A percentile compares a stretch with the other conserved stretches of the same genome.
These are phyloP conservation scores for Apeltes quadracus DNA, from an alignment of 2,113 vertebrate species.

Conservation along the genomic window DNA sequence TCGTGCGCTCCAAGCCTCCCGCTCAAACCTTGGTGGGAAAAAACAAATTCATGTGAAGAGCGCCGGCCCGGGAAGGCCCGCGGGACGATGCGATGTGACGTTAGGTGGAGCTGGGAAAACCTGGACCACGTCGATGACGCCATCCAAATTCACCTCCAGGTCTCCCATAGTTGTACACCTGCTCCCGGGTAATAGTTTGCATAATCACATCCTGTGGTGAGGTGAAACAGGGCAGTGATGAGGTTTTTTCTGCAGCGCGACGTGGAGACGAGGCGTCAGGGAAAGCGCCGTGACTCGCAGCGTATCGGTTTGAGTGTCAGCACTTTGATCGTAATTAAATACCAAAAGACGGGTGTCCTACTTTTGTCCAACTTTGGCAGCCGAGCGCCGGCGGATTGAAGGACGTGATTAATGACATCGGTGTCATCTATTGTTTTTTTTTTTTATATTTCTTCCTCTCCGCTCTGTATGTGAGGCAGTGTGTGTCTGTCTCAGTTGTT, in stretches of 20 bases:
- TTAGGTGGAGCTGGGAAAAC: constrained; percentile 46
- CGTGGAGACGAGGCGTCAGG: constrained; percentile 34
- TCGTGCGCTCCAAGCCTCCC: constrained; percentile 29
- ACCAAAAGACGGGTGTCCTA: constrained; percentile 46
- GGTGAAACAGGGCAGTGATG: constrained; percentile 9
- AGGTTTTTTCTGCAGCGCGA: constrained; percentile 25
- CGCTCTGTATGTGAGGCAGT: neutral
- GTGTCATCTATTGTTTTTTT: constrained; percentile 46
- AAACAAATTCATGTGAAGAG: constrained; percentile 4
- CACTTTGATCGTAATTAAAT: constrained; percentile 69
- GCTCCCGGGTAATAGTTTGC: constrained; percentile 6
- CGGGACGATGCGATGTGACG: constrained; percentile 50
- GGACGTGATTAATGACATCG: constrained; percentile 56
- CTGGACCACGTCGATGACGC: neutral
- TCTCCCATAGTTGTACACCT: constrained; percentile 10
- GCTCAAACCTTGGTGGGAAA: neutral
- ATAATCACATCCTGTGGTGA: constrained; percentile 4
- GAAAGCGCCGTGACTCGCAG: constrained; percentile 48
- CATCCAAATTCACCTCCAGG: constrained; percentile 21
- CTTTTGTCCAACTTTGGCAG: constrained; percentile 48
- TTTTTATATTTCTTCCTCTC: constrained; percentile 19
- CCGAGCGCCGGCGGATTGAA: constrained; percentile 25
- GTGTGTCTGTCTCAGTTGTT: neutral
- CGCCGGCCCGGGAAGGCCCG: neutral
- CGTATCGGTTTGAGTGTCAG: constrained; percentile 50